Base-by-base conservation (phyloP, 2,888 invertebrate species). In the Andrena dorsata region DNA sequence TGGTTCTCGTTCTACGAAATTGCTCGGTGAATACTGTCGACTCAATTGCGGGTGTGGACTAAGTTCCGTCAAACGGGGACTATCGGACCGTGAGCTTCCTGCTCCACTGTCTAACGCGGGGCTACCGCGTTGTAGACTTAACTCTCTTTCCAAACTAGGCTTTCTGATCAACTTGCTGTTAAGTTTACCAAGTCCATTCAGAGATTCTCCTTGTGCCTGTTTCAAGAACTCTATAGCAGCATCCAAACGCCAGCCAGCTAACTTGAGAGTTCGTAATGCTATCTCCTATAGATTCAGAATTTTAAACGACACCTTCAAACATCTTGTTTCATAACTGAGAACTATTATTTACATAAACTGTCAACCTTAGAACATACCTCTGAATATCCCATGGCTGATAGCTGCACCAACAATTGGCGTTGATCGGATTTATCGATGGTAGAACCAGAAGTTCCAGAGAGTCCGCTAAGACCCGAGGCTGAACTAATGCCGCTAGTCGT, bases 71-170 rank as follows among this genome's bases (percentile, higher is more conserved):
- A 97, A 95, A 86, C 98, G 96, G 20, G 98, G 98, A 93, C 98
- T 98, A 92, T 98, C 98, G 6, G 98, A 98, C 73, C 98, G 95
- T 61, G 98, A 98, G 92, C 97, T 97, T 66, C 98, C 98, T 16
- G 98, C 98, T 23, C 98, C 98, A 73, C 97, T 97, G 92, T 98
- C 98, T 80, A 98, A 94, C 26, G 98, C 98, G 8, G 98, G 98
- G 93, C 98, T 98, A 69, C 97, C 97, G 82, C 98, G 96, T 88
- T 97, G 96, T 26, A 96, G 94, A 86, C 95, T 96, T 78, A 97
- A 94, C 93, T 98, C 98, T 66, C 98, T 95, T 94, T 98, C 98
- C 86, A 98, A 95, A 94, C 98, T 98, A 53, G 98, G 97, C 93
- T 98, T 98, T 70, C 98, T 96, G 86, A 97, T 97, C 65, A 98